phyloP scores from a whole-genome alignment of 2,113 vertebrate species.

The Xiphophorus hellerii region DNA sequence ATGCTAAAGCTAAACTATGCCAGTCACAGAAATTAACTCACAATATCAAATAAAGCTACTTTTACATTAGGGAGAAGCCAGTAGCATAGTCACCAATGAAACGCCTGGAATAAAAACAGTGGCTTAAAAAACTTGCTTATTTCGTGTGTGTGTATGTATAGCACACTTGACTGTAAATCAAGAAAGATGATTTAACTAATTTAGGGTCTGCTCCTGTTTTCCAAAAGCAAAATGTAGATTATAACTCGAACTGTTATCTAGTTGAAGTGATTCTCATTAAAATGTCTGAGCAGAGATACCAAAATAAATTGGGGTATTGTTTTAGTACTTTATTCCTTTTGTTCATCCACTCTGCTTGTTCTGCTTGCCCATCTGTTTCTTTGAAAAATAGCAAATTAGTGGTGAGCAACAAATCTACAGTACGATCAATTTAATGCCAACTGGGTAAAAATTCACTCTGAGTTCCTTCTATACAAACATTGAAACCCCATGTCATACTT shows the following conservation, averaged over 20 bases:
- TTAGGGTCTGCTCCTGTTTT: neutral
- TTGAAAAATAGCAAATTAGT: constrained; percentile 22
- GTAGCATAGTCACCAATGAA: too few relatives aligned
- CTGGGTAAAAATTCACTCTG: constrained; percentile 12
- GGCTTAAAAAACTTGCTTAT: too few relatives aligned
- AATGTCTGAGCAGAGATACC: neutral
- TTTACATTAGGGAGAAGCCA: too few relatives aligned
- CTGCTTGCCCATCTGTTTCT: neutral
- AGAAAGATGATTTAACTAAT: neutral
- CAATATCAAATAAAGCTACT: too few relatives aligned
- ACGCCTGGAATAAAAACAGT: too few relatives aligned
- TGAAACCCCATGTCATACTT: neutral
- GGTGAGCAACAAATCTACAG: neutral
- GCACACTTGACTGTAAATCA: too few relatives aligned
- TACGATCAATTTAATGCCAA: neutral
- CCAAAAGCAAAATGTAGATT: neutral
- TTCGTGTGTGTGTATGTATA: neutral
- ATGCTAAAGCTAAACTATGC: too few relatives aligned
- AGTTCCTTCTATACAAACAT: constrained; percentile 18
- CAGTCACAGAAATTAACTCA: too few relatives aligned
- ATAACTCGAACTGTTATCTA: neutral
- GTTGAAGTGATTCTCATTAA: neutral
- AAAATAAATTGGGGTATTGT: neutral
- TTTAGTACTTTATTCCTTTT: neutral
- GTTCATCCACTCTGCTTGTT: neutral